Evolutionary conservation across 2,888 invertebrate species (phyloP).

Genomic region (Troglohyphantes excavatus): DNA sequence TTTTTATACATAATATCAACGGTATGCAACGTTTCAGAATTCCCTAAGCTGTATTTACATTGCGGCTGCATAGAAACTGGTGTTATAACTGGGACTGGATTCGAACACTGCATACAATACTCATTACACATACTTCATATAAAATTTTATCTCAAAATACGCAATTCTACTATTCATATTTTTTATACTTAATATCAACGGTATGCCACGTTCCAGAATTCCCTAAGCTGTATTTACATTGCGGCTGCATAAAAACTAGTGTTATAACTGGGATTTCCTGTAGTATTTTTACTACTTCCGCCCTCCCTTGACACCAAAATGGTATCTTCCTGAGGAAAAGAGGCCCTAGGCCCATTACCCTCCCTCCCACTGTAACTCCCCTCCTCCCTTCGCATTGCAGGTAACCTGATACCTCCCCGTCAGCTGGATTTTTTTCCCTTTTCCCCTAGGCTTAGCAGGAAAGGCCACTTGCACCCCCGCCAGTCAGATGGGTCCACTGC

Average conservation of each 20-base stretch:
- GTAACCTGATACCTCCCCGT: slow-evolving; percentile 75
- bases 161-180: no score
- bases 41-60: no score
- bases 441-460: slow-evolving; percentile 37
- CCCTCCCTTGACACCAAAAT: slow-evolving; percentile 51
- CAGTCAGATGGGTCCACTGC: slow-evolving; percentile 39
- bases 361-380: slow-evolving; percentile 56
- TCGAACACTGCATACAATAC: no score
- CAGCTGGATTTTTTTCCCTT: slow-evolving; percentile 61
- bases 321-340: slow-evolving; percentile 67
- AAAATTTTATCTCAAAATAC: no score
- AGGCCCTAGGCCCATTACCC: slow-evolving; percentile 71
- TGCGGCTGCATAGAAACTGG: no score
- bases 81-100: no score
- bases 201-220: no score
- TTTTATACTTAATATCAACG: no score
- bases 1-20: no score
- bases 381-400: slow-evolving; percentile 61
- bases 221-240: no score
- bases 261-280: not conserved
- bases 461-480: slow-evolving; percentile 16
- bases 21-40: no score
- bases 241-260: not conserved
- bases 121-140: no score
- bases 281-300: slow-evolving; percentile 13